Evolutionary conservation across 1,140 invertebrate species (phyloP).

Genomic region (Aradophagus sp.): DNA sequence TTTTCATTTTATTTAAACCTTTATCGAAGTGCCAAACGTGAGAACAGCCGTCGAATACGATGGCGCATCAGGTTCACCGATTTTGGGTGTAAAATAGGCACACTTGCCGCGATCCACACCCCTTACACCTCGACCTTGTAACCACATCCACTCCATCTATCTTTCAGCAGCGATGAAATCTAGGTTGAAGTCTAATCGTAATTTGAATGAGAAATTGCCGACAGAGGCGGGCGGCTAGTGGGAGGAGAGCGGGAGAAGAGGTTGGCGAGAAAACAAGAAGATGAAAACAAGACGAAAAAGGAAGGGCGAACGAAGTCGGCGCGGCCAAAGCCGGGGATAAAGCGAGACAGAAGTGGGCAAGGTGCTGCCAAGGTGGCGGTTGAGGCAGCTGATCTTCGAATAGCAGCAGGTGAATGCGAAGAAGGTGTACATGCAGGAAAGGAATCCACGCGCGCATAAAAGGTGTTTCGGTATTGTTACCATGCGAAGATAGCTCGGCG

Average conservation of each 20-base stretch:
- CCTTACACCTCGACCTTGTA: slow-evolving; percentile 23
- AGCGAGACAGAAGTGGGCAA: slow-evolving; percentile 61
- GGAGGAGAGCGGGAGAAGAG: slow-evolving; percentile 15
- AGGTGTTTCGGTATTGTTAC: slow-evolving; percentile 69
- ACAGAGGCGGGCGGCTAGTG: slow-evolving; percentile 29
- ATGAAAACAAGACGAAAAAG: too few relatives aligned
- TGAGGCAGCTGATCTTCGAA: slow-evolving; percentile 71
- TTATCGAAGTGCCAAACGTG: too few relatives aligned
- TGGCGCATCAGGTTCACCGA: too few relatives aligned
- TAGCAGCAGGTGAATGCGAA: slow-evolving; percentile 72
- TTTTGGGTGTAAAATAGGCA: too few relatives aligned
- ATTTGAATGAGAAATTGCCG: slow-evolving; percentile 32
- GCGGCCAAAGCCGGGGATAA: slow-evolving; percentile 24
- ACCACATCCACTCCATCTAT: slow-evolving; percentile 15
- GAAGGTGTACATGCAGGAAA: slow-evolving; percentile 64
- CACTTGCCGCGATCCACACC: too few relatives aligned
- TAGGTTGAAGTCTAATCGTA: slow-evolving; percentile 25
- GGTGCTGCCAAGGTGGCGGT: slow-evolving; percentile 71
- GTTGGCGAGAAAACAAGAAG: slow-evolving; percentile 38
- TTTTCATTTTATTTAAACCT: too few relatives aligned
- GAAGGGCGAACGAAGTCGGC: too few relatives aligned
- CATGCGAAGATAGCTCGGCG: slow-evolving; percentile 42
- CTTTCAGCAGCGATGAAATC: slow-evolving; percentile 10
- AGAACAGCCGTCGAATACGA: too few relatives aligned
- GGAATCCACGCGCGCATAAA: slow-evolving; percentile 67